These are phyloP conservation scores for Spodoptera exigua DNA, from an alignment of 2,888 invertebrate genomes.

Conservation along the genomic window DNA sequence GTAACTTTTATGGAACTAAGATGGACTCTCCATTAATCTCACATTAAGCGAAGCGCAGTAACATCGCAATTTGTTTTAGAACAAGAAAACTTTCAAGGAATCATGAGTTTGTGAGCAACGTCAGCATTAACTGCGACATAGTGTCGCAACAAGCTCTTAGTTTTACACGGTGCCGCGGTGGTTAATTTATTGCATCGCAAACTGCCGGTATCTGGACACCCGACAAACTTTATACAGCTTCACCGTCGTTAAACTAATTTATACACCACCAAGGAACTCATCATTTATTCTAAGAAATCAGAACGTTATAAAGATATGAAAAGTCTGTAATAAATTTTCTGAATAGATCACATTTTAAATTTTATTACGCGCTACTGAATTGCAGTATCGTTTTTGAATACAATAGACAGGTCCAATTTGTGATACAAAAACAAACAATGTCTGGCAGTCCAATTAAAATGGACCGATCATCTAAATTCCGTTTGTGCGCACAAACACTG, in stretches of 20 bases:
- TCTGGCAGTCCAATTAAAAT: conserved; percentile 26
- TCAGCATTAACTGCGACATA: conserved; percentile 26
- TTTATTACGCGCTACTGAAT: not conserved
- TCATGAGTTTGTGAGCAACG: conserved; percentile 27
- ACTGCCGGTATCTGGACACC: conserved; percentile 53
- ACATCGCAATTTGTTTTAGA: conserved; percentile 42
- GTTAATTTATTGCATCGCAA: conserved; percentile 58
- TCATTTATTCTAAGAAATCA: conserved; percentile 29
- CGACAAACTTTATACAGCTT: conserved; percentile 50
- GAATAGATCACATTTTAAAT: too few species aligned
- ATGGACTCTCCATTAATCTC: conserved; percentile 15
- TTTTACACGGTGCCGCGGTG: conserved; percentile 42
- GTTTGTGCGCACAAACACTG: conserved; percentile 34
- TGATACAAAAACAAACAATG: conserved; percentile 14
- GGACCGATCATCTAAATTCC: conserved; percentile 37
- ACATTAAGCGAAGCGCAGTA: conserved; percentile 27
- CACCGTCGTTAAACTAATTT: conserved; percentile 49
- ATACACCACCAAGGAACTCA: conserved; percentile 28
- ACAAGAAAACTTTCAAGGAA: conserved; percentile 36
- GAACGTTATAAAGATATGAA: conserved; percentile 6
- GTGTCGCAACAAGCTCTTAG: conserved; percentile 41
- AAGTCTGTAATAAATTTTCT: conserved; percentile 6
- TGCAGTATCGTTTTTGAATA: not conserved
- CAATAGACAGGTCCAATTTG: not conserved
- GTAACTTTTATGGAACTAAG: conserved; percentile 20